Conservation (phyloP, 1,140 invertebrate species). For the Cotesia typhae region DNA sequence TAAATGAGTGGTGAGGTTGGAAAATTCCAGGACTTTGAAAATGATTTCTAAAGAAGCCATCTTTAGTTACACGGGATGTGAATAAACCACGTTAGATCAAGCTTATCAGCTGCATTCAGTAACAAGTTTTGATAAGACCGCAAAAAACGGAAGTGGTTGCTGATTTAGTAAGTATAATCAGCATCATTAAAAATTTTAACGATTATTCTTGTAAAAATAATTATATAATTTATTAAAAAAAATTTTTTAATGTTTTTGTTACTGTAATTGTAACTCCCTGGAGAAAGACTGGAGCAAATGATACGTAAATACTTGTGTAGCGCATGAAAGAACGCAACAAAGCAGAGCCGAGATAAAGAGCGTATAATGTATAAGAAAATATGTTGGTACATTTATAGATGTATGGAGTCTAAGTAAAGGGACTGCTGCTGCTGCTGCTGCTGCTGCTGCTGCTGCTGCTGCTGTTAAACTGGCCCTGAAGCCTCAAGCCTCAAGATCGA, state of each 20-base stretch:
- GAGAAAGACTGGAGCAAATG: slow-evolving; percentile 18
- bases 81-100: slow-evolving; percentile 19
- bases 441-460: neutral
- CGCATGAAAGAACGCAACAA: neutral
- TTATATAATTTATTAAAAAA: no score
- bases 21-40: neutral
- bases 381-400: slow-evolving; percentile 8
- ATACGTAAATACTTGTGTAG: no score
- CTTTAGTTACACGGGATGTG: slow-evolving; percentile 22
- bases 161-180: neutral
- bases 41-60: neutral
- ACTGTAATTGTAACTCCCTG: neutral
- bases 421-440: neutral
- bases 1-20: neutral
- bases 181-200: neutral
- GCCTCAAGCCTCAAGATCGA: neutral
- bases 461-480: slow-evolving; percentile 12
- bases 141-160: slow-evolving; percentile 21
- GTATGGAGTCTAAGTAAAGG: neutral
- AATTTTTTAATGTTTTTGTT: no score
- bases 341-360: slow-evolving; percentile 29
- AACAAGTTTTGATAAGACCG: slow-evolving; percentile 13
- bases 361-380: neutral
- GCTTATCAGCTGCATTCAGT: slow-evolving; percentile 6
- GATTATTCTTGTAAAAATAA: neutral